Evolutionary conservation across 2,888 invertebrate genomes (phyloP).

Genomic region (Lithophane semibrunnea): DNA sequence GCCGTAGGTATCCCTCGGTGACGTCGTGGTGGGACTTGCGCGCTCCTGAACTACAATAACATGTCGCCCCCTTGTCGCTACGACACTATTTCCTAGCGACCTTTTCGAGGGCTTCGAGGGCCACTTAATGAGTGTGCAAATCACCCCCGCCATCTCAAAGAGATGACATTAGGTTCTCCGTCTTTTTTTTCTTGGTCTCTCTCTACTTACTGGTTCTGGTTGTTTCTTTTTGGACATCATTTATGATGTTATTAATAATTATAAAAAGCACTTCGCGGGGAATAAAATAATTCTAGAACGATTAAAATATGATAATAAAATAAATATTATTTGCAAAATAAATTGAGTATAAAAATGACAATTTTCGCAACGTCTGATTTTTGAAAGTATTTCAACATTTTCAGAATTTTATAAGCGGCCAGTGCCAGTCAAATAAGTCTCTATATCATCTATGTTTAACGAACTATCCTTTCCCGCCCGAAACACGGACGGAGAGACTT

Average conservation of each 20-base stretch:
- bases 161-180: not conserved
- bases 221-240: constrained; percentile 35
- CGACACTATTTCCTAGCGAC: no score
- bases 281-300: constrained; percentile 9
- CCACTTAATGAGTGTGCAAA: no score
- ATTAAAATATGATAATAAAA: not conserved
- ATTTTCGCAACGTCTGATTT: not conserved
- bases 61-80: no score
- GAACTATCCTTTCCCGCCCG: no score
- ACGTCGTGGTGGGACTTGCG: no score
- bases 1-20: no score
- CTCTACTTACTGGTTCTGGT: constrained; percentile 42
- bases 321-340: constrained; percentile 28
- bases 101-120: no score
- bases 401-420: constrained; percentile 12
- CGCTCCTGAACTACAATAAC: no score
- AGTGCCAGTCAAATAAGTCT: not conserved
- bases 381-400: not conserved
- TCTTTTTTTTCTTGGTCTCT: not conserved
- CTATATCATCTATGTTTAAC: no score
- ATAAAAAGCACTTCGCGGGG: not conserved
- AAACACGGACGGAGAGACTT: no score
- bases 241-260: not conserved
- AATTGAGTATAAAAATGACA: constrained; percentile 1
- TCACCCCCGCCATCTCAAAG: no score